Base-by-base conservation (phyloP, 2,797 vertebrate species). In the Gallinago solitaria region DNA sequence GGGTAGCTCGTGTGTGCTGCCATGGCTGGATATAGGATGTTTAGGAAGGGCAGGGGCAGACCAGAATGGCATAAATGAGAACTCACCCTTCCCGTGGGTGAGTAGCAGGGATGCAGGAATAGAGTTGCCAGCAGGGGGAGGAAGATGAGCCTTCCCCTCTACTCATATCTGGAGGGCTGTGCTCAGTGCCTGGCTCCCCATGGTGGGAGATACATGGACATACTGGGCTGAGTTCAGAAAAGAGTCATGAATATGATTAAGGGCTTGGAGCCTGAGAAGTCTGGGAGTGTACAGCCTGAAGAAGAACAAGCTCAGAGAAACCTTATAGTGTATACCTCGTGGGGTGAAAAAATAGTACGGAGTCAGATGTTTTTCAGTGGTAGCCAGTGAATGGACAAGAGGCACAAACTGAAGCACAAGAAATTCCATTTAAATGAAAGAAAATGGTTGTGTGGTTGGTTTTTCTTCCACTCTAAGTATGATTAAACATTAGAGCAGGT, bases 21-120 rank as follows among this genome's bases (percentile, higher is more conserved):
- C 51, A 48, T 18, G 18, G 39, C 14, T 43, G 10, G 9, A 48
- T 48, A 23, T 6, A 48, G 32, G 27, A 19, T 65, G 16, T 54
- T 60, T 25, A 65, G 51, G 27, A 81, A 76, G 32, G 27, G 3
- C 16, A 41, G 16, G 41, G 41, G 41, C 39, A 60, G 41, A 45
- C 19, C 30, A 48, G 64, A 19, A 48, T 11, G 33, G 27, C 32
- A 37, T 14, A 59, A 59, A 54, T 5, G 14, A 30, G 27, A 19
- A 70, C 16, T 57, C 21, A 13, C 4, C 16, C 8, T 43, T 84
- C 60, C 25, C 0, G 0, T 35, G 19, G 61, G 21, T 0, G 1
- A 87, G 53, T 28, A 47, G 28, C 21, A 63, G 61, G 20, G 33
- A 13, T 39, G 25, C 33, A 21, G 7, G 20, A 65, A 35, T 8